Base-by-base conservation (phyloP, 2,888 invertebrate genomes). In the Leucophora obtusa region DNA sequence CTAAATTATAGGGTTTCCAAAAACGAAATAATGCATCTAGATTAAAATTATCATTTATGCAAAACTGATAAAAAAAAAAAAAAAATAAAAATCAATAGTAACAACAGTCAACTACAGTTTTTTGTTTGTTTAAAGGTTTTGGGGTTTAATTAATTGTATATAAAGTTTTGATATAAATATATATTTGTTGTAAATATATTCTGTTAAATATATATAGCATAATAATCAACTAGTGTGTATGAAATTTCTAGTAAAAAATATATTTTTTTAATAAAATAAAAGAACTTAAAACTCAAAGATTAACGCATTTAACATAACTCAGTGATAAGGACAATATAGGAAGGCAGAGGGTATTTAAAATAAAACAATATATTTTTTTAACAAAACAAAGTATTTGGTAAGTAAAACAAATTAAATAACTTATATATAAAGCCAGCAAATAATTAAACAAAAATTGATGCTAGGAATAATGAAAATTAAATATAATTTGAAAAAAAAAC, bases 21-120 rank as follows among this genome's bases (percentile, higher is more conserved):
- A 77, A 81, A 81, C 77, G 81, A 71, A 77, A 47, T 59, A 77
- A 81, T 81, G 81, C 81, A 81, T 81, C 81, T 81, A 81, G 73
- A 74, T 77, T 81, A 81, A 66, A 70, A 81, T 77, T 81, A 74
- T 81, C 66, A 54, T 77, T 77, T 81, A 81, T 81, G 81, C 81
- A 81, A 81, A 72, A 77, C 62, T 81, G 18, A 60, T 54, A 51
- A 18, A 33, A 71, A 77, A 76, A 51, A 18, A 33, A 71, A 77
- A 76, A 58, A 69, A 72, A 65, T 56, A 70, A 73, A 81, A 81
- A 77, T 70, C 76, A 81, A 69, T 74, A 83, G 83, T 86, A 89
- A 87, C 85, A 88, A 88, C 86, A 87, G 85, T 87, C 86, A 89
- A 87, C 89, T 89, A 89, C 88, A 84, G 81, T 86, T 85, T 84